A percentile compares a stretch with the other conserved stretches of the same genome.
Evolutionary conservation across 2,113 vertebrate genomes (phyloP).

Genomic region (Callaeas wilsoni): DNA sequence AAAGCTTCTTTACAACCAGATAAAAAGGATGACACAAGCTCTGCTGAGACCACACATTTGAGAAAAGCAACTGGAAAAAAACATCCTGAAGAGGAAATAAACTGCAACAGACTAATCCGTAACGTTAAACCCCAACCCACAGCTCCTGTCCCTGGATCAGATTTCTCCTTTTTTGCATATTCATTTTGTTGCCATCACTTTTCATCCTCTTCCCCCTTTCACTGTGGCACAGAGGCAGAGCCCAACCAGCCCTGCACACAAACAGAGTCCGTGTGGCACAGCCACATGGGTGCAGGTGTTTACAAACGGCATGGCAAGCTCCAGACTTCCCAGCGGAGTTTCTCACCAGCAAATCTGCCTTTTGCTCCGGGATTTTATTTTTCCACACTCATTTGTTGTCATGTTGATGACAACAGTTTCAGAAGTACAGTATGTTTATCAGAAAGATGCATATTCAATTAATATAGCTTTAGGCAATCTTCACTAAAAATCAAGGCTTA

Average conservation of each 20-base stretch:
- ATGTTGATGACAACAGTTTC: conserved; percentile 56
- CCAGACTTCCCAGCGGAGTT: neutral
- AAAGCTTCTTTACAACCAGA: neutral
- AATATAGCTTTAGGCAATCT: conserved; percentile 59
- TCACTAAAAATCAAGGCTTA: conserved; percentile 60
- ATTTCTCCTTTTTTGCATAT: neutral
- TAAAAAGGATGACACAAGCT: neutral
- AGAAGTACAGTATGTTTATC: conserved; percentile 56
- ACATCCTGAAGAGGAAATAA: neutral
- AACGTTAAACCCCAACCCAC: neutral
- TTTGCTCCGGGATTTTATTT: conserved; percentile 9
- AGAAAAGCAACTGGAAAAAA: neutral
- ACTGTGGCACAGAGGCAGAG: neutral
- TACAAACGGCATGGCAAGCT: neutral
- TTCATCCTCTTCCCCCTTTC: neutral
- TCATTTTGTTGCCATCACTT: neutral
- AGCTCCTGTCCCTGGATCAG: neutral
- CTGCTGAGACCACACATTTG: neutral
- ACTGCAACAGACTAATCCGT: neutral
- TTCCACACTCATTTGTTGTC: conserved; percentile 37
- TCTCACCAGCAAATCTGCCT: neutral
- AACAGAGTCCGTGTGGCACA: neutral
- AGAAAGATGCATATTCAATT: conserved; percentile 69
- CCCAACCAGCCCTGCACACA: neutral
- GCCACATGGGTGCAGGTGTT: conserved; percentile 4